Evolutionary conservation across 2,113 vertebrate genomes (phyloP), one percentile per base, ranked within the genome.

Genomic region (Ibidorhyncha struthersii): DNA sequence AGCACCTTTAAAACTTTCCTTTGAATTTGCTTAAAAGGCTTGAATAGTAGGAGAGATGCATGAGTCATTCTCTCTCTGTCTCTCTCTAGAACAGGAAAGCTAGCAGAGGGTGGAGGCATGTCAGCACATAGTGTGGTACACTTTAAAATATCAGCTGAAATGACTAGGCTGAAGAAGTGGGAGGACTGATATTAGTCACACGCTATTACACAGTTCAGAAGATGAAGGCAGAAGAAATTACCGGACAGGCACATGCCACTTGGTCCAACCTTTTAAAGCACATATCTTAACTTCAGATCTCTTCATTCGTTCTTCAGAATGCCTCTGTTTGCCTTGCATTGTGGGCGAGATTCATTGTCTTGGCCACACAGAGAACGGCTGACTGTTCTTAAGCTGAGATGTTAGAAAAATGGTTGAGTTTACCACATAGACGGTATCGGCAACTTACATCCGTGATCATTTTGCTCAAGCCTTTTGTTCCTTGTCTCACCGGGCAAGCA

Each of bases 101-200:
- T 96, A 86, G 91, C 92, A 71, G 96, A 97, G 95, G 91, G 97
- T 96, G 96, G 96, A 97, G 93, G 86, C 93, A 95, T 95, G 95
- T 97, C 94, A 95, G 96, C 93, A 86, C 90, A 58, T 32, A 96
- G 96, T 96, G 94, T 96, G 95, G 91, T 96, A 97, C 93, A 38
- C 94, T 97, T 93, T 91, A 90, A 98, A 97, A 97, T 97, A 96
- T 86, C 95, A 96, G 94, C 94, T 96, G 95, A 97, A 97, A 97
- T 97, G 97, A 98, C 94, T 96, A 96, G 95, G 96, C 93, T 98
- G 96, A 79, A 96, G 96, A 97, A 97, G 95, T 97, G 93, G 96
- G 96, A 97, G 96, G 97, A 86, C 84, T 88, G 96, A 93, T 97
- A 97, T 97, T 97, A 98, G 97, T 98, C 97, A 97, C 96, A 96